Conservation (phyloP, 2,113 vertebrate genomes). For the Bujurquina vittata region DNA sequence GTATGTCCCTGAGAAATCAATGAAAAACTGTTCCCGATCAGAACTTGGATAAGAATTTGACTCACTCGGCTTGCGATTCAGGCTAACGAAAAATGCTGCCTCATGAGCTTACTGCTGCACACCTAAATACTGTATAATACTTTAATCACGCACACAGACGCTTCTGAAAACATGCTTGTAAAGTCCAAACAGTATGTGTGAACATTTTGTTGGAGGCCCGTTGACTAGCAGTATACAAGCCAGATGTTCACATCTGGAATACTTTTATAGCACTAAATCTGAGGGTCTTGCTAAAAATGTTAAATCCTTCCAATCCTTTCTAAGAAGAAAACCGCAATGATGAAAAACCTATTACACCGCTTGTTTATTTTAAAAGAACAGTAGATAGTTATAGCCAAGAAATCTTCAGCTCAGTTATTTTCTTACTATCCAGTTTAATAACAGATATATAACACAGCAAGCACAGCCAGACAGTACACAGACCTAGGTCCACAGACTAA, state of each 20-base stretch:
- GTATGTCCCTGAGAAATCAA: background rate
- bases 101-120: background rate
- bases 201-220: background rate
- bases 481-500: background rate
- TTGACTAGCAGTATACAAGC: background rate
- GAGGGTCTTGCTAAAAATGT: background rate
- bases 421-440: background rate
- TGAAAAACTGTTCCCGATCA: background rate
- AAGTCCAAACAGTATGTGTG: background rate
- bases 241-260: conserved; percentile 45
- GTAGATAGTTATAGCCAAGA: background rate
- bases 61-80: too few species aligned
- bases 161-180: background rate
- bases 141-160: background rate
- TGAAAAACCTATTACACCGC: background rate
- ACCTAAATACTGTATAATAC: background rate
- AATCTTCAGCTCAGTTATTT: background rate
- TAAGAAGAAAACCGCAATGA: background rate
- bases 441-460: background rate
- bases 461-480: background rate
- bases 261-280: conserved; percentile 2
- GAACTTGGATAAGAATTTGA: background rate
- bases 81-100: too few species aligned
- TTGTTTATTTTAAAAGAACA: background rate
- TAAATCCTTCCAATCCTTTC: background rate